A percentile compares a stretch with the other conserved stretches of the same genome.
These are phyloP conservation scores for Sciurus vulgaris DNA, from an alignment of 2,797 vertebrate genomes.

Conservation along the genomic window DNA sequence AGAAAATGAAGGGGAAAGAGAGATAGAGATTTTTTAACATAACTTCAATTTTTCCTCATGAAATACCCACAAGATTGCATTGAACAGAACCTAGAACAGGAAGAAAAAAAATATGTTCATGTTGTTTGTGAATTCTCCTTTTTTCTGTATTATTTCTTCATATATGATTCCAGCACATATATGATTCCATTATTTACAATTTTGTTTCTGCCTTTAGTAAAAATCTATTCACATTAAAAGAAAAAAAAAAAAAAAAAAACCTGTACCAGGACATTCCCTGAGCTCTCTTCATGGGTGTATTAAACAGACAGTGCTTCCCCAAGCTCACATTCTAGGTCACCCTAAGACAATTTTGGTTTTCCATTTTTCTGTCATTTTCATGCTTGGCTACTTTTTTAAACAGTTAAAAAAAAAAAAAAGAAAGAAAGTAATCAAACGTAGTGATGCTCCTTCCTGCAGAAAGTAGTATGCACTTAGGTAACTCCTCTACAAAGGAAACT, in stretches of 20 bases:
- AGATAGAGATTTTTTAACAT: not conserved
- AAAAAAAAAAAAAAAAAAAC: not conserved
- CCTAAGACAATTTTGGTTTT: constrained; percentile 19
- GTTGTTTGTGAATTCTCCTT: not conserved
- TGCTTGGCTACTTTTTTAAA: constrained; percentile 59
- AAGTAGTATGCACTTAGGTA: not conserved
- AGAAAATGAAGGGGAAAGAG: not conserved
- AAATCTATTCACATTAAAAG: constrained; percentile 1
- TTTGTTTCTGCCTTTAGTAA: constrained; percentile 17
- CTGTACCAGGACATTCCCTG: not conserved
- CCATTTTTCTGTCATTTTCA: constrained; percentile 50
- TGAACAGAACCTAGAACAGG: constrained; percentile 27
- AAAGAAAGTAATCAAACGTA: constrained; percentile 15
- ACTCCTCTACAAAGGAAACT: not conserved
- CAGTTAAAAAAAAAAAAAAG: constrained; percentile 53
- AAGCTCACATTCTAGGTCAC: constrained; percentile 19
- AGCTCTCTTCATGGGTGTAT: not conserved
- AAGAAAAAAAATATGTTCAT: not conserved
- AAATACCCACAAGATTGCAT: not conserved
- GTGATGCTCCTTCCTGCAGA: not conserved
- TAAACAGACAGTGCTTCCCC: constrained; percentile 5
- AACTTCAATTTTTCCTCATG: constrained; percentile 9
- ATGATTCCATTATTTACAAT: not conserved
- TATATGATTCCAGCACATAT: not conserved
- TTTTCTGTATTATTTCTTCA: not conserved